Evolutionary conservation across 2,888 invertebrate genomes (phyloP), one percentile per base, ranked within the genome.

Genomic region (Pseudococcus longispinus): DNA sequence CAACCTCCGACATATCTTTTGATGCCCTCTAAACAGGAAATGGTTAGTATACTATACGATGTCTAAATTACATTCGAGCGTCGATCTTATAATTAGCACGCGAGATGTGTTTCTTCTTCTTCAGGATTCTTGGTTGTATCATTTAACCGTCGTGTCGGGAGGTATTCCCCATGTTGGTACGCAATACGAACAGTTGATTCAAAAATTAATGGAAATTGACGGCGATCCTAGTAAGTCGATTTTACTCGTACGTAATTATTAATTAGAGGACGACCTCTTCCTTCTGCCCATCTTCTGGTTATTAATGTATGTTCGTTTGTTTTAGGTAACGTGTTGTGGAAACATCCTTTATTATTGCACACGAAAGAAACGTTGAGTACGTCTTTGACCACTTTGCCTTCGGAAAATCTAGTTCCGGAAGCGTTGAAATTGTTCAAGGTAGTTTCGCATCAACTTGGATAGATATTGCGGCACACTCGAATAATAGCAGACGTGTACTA

Each of bases 131-230:
- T 93, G 93, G 93, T 89, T 93, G 89, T 93, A 93, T 89, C 93
- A 93, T 89, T 90, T 93, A 89, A 98, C 97, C 0, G 96, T 98
- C 15, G 98, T 98, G 0, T 97, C 97, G 87, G 97, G 97, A 4
- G 97, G 96, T 6, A 96, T 96, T 0, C 94, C 96, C 5, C 96
- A 95, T 90, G 96, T 95, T 70, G 98, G 98, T 84, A 98, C 98
- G 0, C 97, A 98, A 90, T 98, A 97, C 91, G 99, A 99, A 90
- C 97, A 98, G 90, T 92, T 98, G 20, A 94, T 98, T 74, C 97
- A 98, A 91, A 97, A 97, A 91, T 93, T 99, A 46, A 98, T 98
- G 98, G 97, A 98, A 91, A 96, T 96, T 60, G 97, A 98, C 90
- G 98, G 97, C 0, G 97, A 98, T 92, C 94, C 97, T 18, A 96